Conservation (phyloP, 2,797 vertebrate species). For the Anguilla obscura region DNA sequence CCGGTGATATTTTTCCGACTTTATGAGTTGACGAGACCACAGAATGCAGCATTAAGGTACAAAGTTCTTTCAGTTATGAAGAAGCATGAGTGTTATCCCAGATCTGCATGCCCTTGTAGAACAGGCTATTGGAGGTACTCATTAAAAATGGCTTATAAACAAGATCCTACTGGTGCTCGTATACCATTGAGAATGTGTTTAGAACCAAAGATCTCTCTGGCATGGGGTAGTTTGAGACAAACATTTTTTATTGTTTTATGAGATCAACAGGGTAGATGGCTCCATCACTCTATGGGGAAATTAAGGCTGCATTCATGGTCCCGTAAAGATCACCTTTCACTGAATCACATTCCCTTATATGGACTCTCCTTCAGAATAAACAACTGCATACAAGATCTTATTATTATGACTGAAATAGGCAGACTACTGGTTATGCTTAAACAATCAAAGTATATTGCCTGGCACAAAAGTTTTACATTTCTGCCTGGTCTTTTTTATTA, state of each 20-base stretch:
- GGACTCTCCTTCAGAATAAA: background rate
- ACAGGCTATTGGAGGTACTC: background rate
- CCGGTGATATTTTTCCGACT: too few species aligned
- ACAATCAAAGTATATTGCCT: background rate
- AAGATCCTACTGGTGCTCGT: background rate
- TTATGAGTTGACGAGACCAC: too few species aligned
- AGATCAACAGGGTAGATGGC: background rate
- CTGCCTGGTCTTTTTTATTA: background rate
- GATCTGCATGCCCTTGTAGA: too few species aligned
- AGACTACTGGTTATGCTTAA: background rate
- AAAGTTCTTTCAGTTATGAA: too few species aligned
- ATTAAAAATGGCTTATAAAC: background rate
- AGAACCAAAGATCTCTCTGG: background rate
- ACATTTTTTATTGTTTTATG: constrained; percentile 14
- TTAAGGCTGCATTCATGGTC: background rate
- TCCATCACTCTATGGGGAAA: constrained; percentile 22
- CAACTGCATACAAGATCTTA: background rate
- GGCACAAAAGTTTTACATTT: background rate
- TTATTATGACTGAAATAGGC: background rate
- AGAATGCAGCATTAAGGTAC: too few species aligned
- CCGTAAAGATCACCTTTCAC: background rate
- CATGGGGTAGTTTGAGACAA: background rate
- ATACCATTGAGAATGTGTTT: background rate
- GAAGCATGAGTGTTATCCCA: too few species aligned
- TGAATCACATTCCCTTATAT: background rate